Conservation (phyloP, 92 coral and sea anemone species). For the Siderastrea siderea region DNA sequence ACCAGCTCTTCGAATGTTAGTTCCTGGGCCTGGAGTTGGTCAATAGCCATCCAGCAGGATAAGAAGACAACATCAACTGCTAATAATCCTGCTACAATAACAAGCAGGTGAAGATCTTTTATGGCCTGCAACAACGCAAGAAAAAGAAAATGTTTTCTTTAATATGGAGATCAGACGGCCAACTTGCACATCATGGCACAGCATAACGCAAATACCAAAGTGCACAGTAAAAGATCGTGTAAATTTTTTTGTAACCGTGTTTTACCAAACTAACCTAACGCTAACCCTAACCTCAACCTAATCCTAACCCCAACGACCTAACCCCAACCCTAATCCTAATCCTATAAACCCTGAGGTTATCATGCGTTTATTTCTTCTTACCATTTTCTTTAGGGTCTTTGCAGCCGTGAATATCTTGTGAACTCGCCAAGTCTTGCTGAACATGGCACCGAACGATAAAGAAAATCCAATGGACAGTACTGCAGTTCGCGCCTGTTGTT, state of each 20-base stretch:
- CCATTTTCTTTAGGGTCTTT: slow-evolving; percentile 94
- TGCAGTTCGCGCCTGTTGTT: slow-evolving; percentile 79
- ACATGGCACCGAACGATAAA: slow-evolving; percentile 97
- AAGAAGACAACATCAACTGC: slow-evolving; percentile 76
- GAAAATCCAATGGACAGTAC: slow-evolving; percentile 89
- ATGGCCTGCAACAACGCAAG: slow-evolving; percentile 76
- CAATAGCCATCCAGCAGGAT: slow-evolving; percentile 83
- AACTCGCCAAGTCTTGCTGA: slow-evolving; percentile 99
- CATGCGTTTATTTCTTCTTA: slow-evolving; percentile 10
- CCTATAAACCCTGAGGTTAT: background rate
- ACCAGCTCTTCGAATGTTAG: slow-evolving; percentile 67
- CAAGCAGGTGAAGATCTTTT: slow-evolving; percentile 92
- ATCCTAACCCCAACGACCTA: too few relatives aligned
- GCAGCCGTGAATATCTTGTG: slow-evolving; percentile 98
- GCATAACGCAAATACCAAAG: too few relatives aligned
- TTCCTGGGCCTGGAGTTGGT: slow-evolving; percentile 75
- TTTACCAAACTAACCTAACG: too few relatives aligned
- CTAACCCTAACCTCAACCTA: too few relatives aligned
- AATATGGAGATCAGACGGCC: background rate
- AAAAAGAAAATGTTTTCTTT: background rate
- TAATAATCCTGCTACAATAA: slow-evolving; percentile 84
- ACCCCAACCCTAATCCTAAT: too few relatives aligned
- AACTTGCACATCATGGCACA: too few relatives aligned
- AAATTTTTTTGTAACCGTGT: too few relatives aligned
- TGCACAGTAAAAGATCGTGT: too few relatives aligned